These are phyloP conservation scores for Sciaenops ocellatus DNA, from an alignment of 2,797 vertebrate species.

Conservation along the genomic window DNA sequence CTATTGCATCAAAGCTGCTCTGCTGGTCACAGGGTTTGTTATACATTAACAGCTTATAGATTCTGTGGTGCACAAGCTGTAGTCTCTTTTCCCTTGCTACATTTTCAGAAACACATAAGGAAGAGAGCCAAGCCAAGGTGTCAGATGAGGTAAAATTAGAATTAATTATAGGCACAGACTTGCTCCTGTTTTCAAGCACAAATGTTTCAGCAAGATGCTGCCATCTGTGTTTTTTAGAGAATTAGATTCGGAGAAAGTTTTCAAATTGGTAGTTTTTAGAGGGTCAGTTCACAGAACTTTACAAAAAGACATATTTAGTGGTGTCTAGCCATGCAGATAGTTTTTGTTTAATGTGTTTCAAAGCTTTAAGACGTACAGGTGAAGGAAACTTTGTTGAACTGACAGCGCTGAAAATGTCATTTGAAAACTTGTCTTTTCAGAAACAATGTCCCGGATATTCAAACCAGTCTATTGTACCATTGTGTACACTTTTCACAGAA, in stretches of 20 bases:
- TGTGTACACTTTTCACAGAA: not conserved
- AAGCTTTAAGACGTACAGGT: not conserved
- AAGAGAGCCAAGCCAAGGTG: no score
- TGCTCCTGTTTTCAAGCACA: no score
- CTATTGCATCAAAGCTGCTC: not conserved
- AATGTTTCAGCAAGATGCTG: not conserved
- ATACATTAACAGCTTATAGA: not conserved
- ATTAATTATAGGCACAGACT: no score
- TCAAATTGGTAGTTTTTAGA: not conserved
- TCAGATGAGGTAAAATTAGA: no score
- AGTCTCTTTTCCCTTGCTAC: not conserved
- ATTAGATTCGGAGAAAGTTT: not conserved
- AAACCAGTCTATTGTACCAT: not conserved
- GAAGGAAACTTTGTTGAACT: not conserved
- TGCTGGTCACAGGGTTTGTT: not conserved
- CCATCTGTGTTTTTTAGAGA: not conserved
- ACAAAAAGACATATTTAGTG: not conserved
- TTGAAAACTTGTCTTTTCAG: not conserved
- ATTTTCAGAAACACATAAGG: not conserved
- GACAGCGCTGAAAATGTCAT: not conserved
- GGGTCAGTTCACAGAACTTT: not conserved
- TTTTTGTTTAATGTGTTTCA: conserved; percentile 4
- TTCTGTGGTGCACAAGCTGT: not conserved
- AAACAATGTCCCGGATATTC: not conserved
- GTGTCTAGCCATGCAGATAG: not conserved